These are phyloP conservation scores for Danaus chrysippus DNA, from an alignment of 2,888 invertebrate species.

Conservation along the genomic window DNA sequence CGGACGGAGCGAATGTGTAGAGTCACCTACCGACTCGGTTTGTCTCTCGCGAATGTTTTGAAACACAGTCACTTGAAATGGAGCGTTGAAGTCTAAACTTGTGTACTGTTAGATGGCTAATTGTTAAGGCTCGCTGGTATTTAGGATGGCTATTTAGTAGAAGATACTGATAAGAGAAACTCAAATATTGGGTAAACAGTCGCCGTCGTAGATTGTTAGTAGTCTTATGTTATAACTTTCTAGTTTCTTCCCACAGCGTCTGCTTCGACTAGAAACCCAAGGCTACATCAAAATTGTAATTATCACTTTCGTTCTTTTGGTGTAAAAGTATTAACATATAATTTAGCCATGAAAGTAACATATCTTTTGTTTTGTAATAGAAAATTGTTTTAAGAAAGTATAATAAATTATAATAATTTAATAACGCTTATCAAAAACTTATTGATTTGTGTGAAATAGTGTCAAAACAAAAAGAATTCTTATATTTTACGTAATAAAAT, in stretches of 20 bases:
- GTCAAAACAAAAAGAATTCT: not conserved
- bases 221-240: no score
- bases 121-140: conserved; percentile 46
- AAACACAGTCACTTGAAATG: conserved; percentile 38
- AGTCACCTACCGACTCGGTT: conserved; percentile 46
- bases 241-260: no score
- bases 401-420: no score
- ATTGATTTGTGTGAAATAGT: not conserved
- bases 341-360: no score
- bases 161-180: conserved; percentile 40
- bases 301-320: no score
- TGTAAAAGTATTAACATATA: no score
- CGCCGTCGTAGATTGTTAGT: not conserved
- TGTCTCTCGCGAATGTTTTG: conserved; percentile 35
- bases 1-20: conserved; percentile 47
- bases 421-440: no score
- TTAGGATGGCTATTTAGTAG: conserved; percentile 41
- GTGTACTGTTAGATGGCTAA: conserved; percentile 45
- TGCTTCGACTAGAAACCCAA: no score
- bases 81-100: conserved; percentile 62
- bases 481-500: conserved; percentile 22
- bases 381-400: no score
- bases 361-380: no score
- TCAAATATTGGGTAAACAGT: conserved; percentile 28
- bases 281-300: no score